A percentile compares a stretch with the other conserved stretches of the same genome.
These are phyloP conservation scores for Octopus bimaculoides DNA, from an alignment of 1,140 invertebrate species.

Conservation along the genomic window DNA sequence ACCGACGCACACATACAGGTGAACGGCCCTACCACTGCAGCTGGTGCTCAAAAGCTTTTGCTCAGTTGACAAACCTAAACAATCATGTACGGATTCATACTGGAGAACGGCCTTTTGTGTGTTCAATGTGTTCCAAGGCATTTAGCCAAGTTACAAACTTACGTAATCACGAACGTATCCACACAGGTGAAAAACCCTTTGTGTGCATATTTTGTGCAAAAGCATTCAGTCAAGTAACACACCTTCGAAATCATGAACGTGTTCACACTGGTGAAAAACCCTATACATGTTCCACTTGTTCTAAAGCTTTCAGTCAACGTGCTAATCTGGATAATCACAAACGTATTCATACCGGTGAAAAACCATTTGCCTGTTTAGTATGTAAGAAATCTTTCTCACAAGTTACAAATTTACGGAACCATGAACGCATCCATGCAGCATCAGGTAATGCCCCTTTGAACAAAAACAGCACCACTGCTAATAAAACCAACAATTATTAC, in stretches of 20 bases:
- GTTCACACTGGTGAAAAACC: constrained; percentile 40
- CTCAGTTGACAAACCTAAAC: constrained; percentile 69
- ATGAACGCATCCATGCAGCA: constrained; percentile 16
- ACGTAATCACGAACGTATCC: constrained; percentile 8
- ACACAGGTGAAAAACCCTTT: constrained; percentile 67
- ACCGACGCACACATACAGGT: constrained; percentile 22
- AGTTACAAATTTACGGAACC: constrained; percentile 23
- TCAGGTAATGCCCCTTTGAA: background rate
- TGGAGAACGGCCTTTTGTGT: constrained; percentile 19
- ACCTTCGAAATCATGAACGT: constrained; percentile 63
- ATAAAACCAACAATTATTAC: background rate
- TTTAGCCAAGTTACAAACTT: constrained; percentile 20
- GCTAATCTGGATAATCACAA: constrained; percentile 65
- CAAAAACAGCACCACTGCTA: background rate
- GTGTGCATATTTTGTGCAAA: constrained; percentile 83
- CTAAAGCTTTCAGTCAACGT: constrained; percentile 92
- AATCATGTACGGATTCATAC: constrained; percentile 71
- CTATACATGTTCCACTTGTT: constrained; percentile 83
- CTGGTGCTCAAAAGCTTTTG: constrained; percentile 63
- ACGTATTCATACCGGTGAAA: constrained; percentile 25
- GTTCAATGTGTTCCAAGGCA: constrained; percentile 64
- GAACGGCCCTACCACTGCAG: constrained; percentile 61
- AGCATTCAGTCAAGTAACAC: constrained; percentile 30
- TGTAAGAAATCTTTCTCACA: constrained; percentile 26
- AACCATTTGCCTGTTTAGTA: constrained; percentile 23